Evolutionary conservation across 2,797 vertebrate species (phyloP), one percentile per base, ranked within the genome.

Genomic region (Sebastes minor): DNA sequence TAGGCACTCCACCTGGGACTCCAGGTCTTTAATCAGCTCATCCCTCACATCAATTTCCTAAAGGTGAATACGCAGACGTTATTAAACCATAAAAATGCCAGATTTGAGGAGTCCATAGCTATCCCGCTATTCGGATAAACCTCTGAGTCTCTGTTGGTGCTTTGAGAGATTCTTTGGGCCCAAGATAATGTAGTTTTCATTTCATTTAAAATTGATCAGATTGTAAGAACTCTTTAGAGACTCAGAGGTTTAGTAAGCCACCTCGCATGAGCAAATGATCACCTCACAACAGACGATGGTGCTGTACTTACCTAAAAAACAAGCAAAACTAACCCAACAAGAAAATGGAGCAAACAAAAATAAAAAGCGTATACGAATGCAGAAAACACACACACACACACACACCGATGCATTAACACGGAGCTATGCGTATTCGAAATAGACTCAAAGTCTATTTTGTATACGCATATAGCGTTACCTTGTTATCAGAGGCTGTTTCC

Each of bases 1-100:
- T 87, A 98, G 92, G 89, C 93, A 97, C 92, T 99, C 97, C 57
- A 98, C 91, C 90, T 97, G 97, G 33, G 95, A 95, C 94, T 99
- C 97, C 67, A 98, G 95, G 82, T 97, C 96, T 60, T 56, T 94
- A 76, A 99, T 96, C 72, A 95, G 87, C 80, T 97, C 97, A 73
- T 96, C 96, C 87, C 97, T 95, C 72, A 94, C 91, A 88, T 97
- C 95, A 77, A 97, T 90, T 82, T 95, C 90, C 98, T 99, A 87
- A 55, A 75, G 71, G 67, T 42, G 46, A 73, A 78, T 22, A 86
- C 11, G 56, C 1, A 66, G 11, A 55, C 0, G 42, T 88, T 64
- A 82, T 53, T 28, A 63, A 9, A 30, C 8, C 18, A 64, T 10
- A 65, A 49, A 0, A 75, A 74, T 12, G 22, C 35, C 20, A 23